Conservation (phyloP, 2,113 vertebrate genomes). For the Podarcis muralis region DNA sequence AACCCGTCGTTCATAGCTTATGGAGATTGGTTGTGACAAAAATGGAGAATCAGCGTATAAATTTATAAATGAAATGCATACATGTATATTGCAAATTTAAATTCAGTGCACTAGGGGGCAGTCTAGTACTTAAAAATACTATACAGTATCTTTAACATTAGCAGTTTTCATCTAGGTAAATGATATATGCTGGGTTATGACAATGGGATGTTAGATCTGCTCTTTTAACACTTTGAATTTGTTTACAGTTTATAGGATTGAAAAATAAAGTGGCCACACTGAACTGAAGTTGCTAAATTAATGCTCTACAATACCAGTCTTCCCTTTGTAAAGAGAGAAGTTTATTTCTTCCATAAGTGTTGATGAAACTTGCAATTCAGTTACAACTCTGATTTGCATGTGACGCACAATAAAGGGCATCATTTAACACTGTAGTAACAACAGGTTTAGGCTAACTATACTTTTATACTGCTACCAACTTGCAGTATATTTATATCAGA, state of each 20-base stretch:
- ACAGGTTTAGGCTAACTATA: too few relatives aligned
- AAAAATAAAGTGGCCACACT: not conserved
- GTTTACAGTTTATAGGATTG: not conserved
- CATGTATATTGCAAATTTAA: slow-evolving; percentile 7
- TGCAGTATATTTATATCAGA: too few relatives aligned
- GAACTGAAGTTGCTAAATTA: not conserved
- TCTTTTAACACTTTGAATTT: not conserved
- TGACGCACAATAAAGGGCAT: not conserved
- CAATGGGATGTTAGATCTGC: not conserved
- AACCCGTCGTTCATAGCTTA: not conserved
- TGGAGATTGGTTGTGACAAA: not conserved
- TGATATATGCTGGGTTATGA: not conserved
- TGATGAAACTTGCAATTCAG: not conserved
- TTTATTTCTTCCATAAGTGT: not conserved
- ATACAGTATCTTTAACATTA: not conserved
- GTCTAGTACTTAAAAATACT: slow-evolving; percentile 46
- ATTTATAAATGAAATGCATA: not conserved
- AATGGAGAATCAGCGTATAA: not conserved
- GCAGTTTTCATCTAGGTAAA: not conserved
- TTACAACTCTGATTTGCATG: not conserved
- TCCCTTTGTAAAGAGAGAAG: not conserved
- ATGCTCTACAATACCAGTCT: slow-evolving; percentile 2
- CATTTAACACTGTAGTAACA: not conserved
- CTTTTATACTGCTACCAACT: too few relatives aligned
- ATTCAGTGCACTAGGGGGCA: slow-evolving; percentile 71